Conservation (phyloP, 2,888 invertebrate species). For the Drosophila dives region DNA sequence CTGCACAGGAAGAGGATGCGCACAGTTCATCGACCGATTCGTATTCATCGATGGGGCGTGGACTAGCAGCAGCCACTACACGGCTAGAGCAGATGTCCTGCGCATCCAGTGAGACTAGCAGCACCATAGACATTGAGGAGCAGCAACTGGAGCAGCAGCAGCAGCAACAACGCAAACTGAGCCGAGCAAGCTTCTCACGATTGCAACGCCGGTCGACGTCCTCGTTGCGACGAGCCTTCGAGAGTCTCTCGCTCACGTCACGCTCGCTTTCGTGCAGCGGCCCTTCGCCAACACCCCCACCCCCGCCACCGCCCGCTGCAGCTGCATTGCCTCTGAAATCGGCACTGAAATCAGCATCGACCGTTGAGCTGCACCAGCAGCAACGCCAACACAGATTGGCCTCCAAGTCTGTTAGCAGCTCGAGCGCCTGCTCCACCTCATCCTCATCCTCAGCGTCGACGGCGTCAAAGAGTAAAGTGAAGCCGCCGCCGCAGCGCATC, state of each 20-base stretch:
- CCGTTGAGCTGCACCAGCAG: slow-evolving; percentile 71
- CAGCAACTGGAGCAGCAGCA: slow-evolving; percentile 58
- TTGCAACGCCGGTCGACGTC: slow-evolving; percentile 87
- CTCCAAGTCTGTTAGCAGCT: slow-evolving; percentile 50
- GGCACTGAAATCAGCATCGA: slow-evolving; percentile 77
- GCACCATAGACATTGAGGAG: slow-evolving; percentile 86
- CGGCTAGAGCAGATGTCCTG: slow-evolving; percentile 80
- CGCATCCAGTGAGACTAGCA: slow-evolving; percentile 87
- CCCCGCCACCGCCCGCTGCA: slow-evolving; percentile 39
- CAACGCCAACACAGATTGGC: slow-evolving; percentile 33
- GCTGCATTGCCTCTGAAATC: slow-evolving; percentile 73
- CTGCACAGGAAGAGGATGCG: slow-evolving; percentile 84
- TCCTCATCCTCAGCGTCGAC: slow-evolving; percentile 34
- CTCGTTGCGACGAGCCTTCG: slow-evolving; percentile 90
- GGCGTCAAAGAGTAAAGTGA: slow-evolving; percentile 59
- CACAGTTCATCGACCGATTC: slow-evolving; percentile 85
- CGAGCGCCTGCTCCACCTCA: slow-evolving; percentile 55
- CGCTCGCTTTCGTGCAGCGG: slow-evolving; percentile 89
- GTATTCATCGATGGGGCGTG: slow-evolving; percentile 72
- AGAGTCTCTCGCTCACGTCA: slow-evolving; percentile 88
- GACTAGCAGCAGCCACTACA: slow-evolving; percentile 45
- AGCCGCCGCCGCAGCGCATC: slow-evolving; percentile 90
- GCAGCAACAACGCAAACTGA: slow-evolving; percentile 60
- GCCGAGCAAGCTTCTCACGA: slow-evolving; percentile 81
- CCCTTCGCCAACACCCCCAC: slow-evolving; percentile 76